These are phyloP conservation scores for Cybosia mesomella DNA, from an alignment of 2,888 invertebrate species.

Conservation along the genomic window DNA sequence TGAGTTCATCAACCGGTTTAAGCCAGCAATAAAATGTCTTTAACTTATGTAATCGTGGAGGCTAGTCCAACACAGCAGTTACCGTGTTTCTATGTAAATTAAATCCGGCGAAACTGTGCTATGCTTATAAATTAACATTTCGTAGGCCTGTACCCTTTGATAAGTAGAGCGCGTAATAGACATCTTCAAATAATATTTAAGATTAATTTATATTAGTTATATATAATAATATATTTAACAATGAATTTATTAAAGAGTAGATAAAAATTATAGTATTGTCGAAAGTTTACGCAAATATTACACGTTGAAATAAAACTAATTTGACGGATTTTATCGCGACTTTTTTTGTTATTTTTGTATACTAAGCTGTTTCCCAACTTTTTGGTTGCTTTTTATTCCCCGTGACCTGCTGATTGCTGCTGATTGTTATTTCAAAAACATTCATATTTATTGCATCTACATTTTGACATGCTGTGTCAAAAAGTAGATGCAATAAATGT, in stretches of 20 bases:
- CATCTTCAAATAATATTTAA: conserved; percentile 16
- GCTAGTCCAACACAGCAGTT: conserved; percentile 36
- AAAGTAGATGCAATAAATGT: not conserved
- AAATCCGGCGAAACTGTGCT: conserved; percentile 36
- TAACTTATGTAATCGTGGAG: conserved; percentile 53
- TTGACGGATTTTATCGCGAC: not conserved
- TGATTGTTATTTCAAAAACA: not conserved
- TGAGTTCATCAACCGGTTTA: conserved; percentile 62
- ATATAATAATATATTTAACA: conserved; percentile 5
- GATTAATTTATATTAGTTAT: not conserved
- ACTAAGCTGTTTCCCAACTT: not conserved
- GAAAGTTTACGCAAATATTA: conserved; percentile 4
- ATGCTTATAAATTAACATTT: conserved; percentile 30
- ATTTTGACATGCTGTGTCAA: conserved; percentile 4
- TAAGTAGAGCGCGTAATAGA: conserved; percentile 33
- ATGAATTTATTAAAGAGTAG: not conserved
- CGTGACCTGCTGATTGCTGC: not conserved
- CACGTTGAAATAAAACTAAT: conserved; percentile 1
- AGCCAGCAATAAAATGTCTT: conserved; percentile 44
- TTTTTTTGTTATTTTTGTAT: not conserved
- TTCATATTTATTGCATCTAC: not conserved
- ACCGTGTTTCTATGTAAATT: conserved; percentile 43
- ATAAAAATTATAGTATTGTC: not conserved
- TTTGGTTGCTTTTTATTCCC: conserved; percentile 4
- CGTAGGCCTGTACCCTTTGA: conserved; percentile 30